Evolutionary conservation across 2,797 vertebrate genomes (phyloP).

Genomic region (Austrolebias charrua): DNA sequence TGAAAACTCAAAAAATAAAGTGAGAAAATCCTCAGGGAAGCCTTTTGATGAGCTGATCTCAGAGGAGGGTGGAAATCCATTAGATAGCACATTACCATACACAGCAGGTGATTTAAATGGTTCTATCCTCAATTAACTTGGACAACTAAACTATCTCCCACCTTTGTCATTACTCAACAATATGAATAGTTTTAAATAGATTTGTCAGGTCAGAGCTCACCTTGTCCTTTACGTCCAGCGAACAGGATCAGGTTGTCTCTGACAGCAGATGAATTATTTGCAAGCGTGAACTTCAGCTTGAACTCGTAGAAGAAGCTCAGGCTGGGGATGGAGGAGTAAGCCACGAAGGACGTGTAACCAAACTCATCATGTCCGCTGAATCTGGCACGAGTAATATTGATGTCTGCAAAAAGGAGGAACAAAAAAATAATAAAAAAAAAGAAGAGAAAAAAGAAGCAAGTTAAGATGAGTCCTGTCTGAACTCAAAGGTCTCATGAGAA

Average conservation of each 20-base stretch:
- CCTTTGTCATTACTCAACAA: conserved; percentile 20
- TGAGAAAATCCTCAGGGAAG: conserved; percentile 37
- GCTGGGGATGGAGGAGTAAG: conserved; percentile 78
- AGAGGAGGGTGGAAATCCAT: conserved; percentile 60
- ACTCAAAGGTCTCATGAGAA: conserved; percentile 15
- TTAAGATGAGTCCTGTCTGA: conserved; percentile 13
- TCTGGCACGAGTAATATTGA: conserved; percentile 82
- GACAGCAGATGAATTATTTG: conserved; percentile 79
- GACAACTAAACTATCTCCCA: conserved; percentile 38
- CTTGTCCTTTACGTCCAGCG: conserved; percentile 85
- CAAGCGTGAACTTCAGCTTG: conserved; percentile 83
- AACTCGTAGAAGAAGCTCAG: conserved; percentile 85
- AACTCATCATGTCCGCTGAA: conserved; percentile 85
- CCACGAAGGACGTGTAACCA: conserved; percentile 85
- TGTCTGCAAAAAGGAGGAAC: conserved; percentile 67
- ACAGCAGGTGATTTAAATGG: conserved; percentile 40
- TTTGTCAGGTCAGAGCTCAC: conserved; percentile 70
- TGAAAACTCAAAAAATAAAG: conserved; percentile 43
- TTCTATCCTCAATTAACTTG: conserved; percentile 51
- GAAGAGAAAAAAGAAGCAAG: neutral
- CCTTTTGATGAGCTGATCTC: conserved; percentile 54
- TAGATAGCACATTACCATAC: conserved; percentile 60
- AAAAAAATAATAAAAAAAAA: too few species aligned
- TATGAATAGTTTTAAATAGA: conserved; percentile 33
- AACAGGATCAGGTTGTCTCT: conserved; percentile 90